Base-by-base conservation (phyloP, 2,797 vertebrate genomes). In the Enteromius unitaeniatus region DNA sequence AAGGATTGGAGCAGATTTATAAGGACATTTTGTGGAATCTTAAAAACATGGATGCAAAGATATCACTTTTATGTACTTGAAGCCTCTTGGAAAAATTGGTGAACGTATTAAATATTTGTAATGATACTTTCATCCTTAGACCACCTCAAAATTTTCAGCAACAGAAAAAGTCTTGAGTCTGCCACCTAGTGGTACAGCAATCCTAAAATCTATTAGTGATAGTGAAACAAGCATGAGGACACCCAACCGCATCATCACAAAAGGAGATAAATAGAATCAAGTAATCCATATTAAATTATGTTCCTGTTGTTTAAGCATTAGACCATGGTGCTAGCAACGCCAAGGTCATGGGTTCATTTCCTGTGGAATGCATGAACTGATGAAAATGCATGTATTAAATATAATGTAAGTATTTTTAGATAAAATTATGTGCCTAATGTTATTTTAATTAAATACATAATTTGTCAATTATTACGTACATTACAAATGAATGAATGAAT, bases 161-260 rank as follows among this genome's bases (percentile, higher is more conserved):
- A 55, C 45, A 40, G n/a, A 26, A 8, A 65, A 51, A 40, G 58
- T 23, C 6, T 65, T 65, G 31, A 75, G 8, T 15, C 15, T 31
- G 40, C 53, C 79, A 65, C 49, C 79, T 82, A 78, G 74, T 85
- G 79, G 67, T 40, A 37, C 37, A 80, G 4, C 5, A 65, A 69
- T 5, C 4, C 37, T 51, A 26, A 3, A 15, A 28, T 55, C 14
- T 10, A 11, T 47, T 21, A 47, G 34, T 13, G 37, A 42, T 6
- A 13, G 15, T 10, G 17, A 28, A 34, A 17, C 40, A 3, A 42
- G 21, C 49, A 40, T 26, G 42, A 9, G 23, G 42, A 47, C 42
- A 70, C 14, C 14, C 10, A 9, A 73, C 26, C 26, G 9, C 8
- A 42, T 17, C 26, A 31, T 64, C 28, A 17, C 15, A 17, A 15